A percentile compares a stretch with the other conserved stretches of the same genome.
Conservation (phyloP, 2,888 invertebrate species). For the Meghimatium bilineatum region DNA sequence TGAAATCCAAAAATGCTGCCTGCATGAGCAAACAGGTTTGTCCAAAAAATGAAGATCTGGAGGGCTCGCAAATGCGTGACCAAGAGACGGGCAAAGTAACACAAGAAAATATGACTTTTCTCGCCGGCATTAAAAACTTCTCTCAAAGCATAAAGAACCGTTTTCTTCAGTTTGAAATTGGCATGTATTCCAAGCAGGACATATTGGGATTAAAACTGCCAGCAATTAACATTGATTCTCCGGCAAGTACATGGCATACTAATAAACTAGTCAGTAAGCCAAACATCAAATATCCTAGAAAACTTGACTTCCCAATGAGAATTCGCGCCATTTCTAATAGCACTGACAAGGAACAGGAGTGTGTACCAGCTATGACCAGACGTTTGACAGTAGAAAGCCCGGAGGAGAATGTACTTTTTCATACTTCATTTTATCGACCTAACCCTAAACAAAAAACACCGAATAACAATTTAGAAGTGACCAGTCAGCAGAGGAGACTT, state of each 20-base stretch:
- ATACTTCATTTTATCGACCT: slow-evolving; percentile 17
- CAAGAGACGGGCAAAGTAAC: not conserved
- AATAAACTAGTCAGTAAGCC: no score
- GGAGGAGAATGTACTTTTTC: slow-evolving; percentile 14
- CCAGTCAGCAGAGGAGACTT: slow-evolving; percentile 22
- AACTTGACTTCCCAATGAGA: slow-evolving; percentile 24
- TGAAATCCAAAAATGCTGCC: no score
- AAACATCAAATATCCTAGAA: not conserved
- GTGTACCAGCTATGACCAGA: not conserved
- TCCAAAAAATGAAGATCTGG: no score
- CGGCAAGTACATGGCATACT: no score
- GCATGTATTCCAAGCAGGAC: no score
- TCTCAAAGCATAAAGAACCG: not conserved
- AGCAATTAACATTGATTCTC: no score
- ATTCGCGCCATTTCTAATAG: not conserved
- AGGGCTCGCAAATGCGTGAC: not conserved
- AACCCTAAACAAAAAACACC: slow-evolving; percentile 15
- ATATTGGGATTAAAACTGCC: no score
- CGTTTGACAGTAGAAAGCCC: slow-evolving; percentile 35
- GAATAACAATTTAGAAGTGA: not conserved
- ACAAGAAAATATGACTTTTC: not conserved
- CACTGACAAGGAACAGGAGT: not conserved
- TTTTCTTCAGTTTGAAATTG: not conserved
- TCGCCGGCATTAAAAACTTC: not conserved
- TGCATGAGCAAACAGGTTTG: no score